phyloP scores from a whole-genome alignment of 30 jellyfish, hydroid and myxozoan genomes.

The Hydractinia symbiolongicarpus region DNA sequence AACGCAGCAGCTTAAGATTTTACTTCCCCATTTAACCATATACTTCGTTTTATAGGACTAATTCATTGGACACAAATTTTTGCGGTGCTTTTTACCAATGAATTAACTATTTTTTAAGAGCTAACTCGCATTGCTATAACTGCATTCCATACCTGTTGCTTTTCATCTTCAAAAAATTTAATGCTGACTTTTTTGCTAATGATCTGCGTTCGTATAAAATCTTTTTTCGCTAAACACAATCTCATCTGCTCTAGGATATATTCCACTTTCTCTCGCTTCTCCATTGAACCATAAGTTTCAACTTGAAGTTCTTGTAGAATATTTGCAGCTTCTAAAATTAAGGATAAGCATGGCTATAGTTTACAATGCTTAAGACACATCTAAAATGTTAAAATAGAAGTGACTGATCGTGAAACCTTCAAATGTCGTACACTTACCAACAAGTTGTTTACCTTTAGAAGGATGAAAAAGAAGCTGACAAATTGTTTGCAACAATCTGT shows the following conservation, averaged over 20 bases:
- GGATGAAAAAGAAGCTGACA: too few species aligned
- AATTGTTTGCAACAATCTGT: too few species aligned
- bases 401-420: neutral
- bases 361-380: neutral
- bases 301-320: conserved; percentile 93
- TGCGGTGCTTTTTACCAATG: neutral
- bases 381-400: neutral
- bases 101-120: neutral
- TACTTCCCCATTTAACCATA: too few species aligned
- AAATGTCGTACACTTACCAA: too few species aligned
- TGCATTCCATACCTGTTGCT: conserved; percentile 56
- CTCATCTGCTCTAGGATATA: conserved; percentile 89
- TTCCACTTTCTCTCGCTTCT: conserved; percentile 80
- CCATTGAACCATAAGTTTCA: conserved; percentile 97
- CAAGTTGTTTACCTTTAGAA: too few species aligned
- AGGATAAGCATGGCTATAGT: neutral
- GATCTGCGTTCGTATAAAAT: conserved; percentile 83
- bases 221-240: conserved; percentile 90
- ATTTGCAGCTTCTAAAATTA: conserved; percentile 79
- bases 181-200: conserved; percentile 85
- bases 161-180: conserved; percentile 76
- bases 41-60: too few species aligned
- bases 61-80: too few species aligned
- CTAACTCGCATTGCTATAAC: too few species aligned
- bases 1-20: too few species aligned